Evolutionary conservation across 2,888 invertebrate species (phyloP), one percentile per base, ranked within the genome.

Genomic region (Heliconius hortense): DNA sequence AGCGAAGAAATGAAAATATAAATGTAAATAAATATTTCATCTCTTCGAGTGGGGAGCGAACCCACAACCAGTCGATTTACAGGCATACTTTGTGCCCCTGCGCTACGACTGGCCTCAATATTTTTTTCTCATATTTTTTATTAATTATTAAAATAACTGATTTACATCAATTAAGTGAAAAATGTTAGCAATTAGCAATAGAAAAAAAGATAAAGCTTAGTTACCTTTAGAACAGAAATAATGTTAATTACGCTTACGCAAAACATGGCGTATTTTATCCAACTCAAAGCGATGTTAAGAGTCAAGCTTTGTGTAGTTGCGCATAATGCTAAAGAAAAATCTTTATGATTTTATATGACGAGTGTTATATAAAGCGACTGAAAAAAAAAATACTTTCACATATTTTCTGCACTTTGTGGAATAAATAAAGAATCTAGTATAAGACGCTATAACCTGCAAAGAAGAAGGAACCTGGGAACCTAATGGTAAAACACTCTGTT

Each of bases 161-260:
- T 56, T n/a, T n/a, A 56, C 21, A n/a, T 10, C 56, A 7, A 56
- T 13, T 4, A 24, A 24, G 15, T 1, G 24, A 7, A 26, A 28
- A 31, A 63, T 3, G 8, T 28, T 21, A 63, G 0, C 31, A 64
- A 64, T 35, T 64, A 21, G 21, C n/a, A n/a, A 35, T 64, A n/a
- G 35, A 11, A 67, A 67, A 66, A 68, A 53, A 53, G 31, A n/a
- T 53, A 21, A 53, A 24, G 24, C 53, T 53, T n/a, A 31, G 13
- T n/a, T n/a, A 68, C 8, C 53, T 31, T 68, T 53, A 68, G 13
- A 68, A 53, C 4, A 26, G 26, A 53, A 68, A 53, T 53, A 68
- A 53, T 53, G 68, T 53, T 68, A 68, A 68, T 68, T 68, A 68
- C 68, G 53, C 68, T 68, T 68, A 68, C 68, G 68, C 53, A 53